These are phyloP conservation scores for Andrena fulva DNA, from an alignment of 2,888 invertebrate genomes.

Conservation along the genomic window DNA sequence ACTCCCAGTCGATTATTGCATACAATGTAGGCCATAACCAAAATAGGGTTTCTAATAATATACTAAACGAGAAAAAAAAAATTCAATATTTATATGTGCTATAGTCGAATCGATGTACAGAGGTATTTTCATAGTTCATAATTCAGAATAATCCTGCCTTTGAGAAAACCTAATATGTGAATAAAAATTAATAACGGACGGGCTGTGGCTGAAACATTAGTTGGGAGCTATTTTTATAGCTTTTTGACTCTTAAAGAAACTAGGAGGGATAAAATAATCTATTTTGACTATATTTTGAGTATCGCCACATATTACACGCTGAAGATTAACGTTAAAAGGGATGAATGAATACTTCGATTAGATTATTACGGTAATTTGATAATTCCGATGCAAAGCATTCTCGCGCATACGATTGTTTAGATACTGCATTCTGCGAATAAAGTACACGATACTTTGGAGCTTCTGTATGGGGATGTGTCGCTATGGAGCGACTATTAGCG, in stretches of 20 bases:
- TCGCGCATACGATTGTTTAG: conserved; percentile 26
- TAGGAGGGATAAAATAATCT: conserved; percentile 82
- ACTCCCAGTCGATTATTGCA: conserved; percentile 46
- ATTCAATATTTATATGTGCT: conserved; percentile 72
- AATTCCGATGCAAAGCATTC: conserved; percentile 35
- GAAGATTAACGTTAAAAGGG: conserved; percentile 67
- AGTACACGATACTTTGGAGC: conserved; percentile 27
- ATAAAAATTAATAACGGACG: conserved; percentile 81
- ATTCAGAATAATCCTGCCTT: conserved; percentile 83
- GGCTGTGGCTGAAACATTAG: conserved; percentile 83
- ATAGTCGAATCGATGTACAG: conserved; percentile 76
- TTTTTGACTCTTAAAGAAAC: conserved; percentile 81
- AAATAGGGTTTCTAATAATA: conserved; percentile 60
- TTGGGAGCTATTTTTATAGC: conserved; percentile 84
- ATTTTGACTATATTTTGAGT: conserved; percentile 84
- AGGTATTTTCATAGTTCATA: conserved; percentile 82
- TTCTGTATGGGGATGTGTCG: conserved; percentile 41
- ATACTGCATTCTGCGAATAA: conserved; percentile 25
- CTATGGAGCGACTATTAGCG: conserved; percentile 29
- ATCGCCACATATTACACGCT: conserved; percentile 68
- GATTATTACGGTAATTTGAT: conserved; percentile 35
- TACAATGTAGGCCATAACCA: conserved; percentile 54
- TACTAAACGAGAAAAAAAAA: conserved; percentile 53
- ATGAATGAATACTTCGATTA: conserved; percentile 58
- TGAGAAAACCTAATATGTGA: conserved; percentile 79